Evolutionary conservation across 2,888 invertebrate species (phyloP), one percentile per base, ranked within the genome.

Genomic region (Perithous albicinctus): DNA sequence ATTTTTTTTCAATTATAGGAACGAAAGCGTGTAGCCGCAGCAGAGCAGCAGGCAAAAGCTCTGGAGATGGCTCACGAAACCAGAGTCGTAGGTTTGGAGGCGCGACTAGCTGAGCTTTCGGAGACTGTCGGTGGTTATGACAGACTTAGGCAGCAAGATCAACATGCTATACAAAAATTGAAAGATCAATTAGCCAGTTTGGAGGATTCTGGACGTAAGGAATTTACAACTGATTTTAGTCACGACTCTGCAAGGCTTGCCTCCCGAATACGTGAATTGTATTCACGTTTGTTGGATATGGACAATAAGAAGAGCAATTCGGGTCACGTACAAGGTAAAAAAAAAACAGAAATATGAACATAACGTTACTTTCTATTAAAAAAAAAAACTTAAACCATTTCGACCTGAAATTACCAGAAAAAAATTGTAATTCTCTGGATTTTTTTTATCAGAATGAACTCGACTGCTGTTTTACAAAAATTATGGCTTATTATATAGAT

Each of bases 121-220:
- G 95, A 95, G 74, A 96, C 96, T 0, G 95, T 97, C 2, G 97
- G 97, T 0, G 95, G 94, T 81, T 97, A 97, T 88, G 97, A 97
- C 89, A 93, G 96, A 75, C 91, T 95, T 7, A 93, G 96, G 1
- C 95, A 96, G 69, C 94, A 95, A 80, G 97, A 98, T 93, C 96
- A 96, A 90, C 94, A 94, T 73, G 94, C 95, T 15, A 97, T 97
- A 87, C 95, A 95, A 83, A 95, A 95, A 91, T 89, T 96, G 78
- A 94, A 95, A 83, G 95, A 94, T 38, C 93, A 93, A 78, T 83
- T 93, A 43, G 81, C 84, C 10, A 80, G 73, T 64, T 64, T 92
- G 43, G 90, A 91, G 80, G 87, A 89, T 8, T 63, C 79, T 1
- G 90, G 90, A 69, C 83, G 86, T 8, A 88, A 83, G 35, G 89